A percentile compares a stretch with the other conserved stretches of the same genome.
These are phyloP conservation scores for Odontocolon sp. DNA, from an alignment of 2,888 invertebrate species.

Conservation along the genomic window DNA sequence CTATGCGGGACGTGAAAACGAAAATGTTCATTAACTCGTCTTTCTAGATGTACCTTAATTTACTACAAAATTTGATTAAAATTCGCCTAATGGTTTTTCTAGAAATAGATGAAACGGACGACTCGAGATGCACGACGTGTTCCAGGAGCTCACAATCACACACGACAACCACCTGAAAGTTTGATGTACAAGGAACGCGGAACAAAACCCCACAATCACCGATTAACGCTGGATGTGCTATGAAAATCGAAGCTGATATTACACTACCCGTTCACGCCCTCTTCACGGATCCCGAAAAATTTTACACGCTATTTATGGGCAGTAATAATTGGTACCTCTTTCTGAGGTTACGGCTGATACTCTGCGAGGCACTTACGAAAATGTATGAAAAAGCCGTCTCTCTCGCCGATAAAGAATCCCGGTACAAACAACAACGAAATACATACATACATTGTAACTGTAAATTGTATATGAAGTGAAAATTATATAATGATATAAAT, in stretches of 20 bases:
- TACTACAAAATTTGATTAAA: too few species aligned
- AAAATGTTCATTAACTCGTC: too few species aligned
- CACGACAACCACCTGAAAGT: slow-evolving; percentile 68
- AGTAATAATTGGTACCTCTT: slow-evolving; percentile 99
- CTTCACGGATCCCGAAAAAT: slow-evolving; percentile 85
- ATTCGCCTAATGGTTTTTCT: too few species aligned
- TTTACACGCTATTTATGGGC: slow-evolving; percentile 93
- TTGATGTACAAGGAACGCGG: slow-evolving; percentile 70
- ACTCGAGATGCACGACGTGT: slow-evolving; percentile 72
- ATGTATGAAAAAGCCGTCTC: slow-evolving; percentile 89
- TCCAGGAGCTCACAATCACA: slow-evolving; percentile 72
- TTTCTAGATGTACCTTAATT: too few species aligned
- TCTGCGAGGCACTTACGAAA: slow-evolving; percentile 94
- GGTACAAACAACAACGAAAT: slow-evolving; percentile 61
- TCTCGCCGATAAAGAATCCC: slow-evolving; percentile 85
- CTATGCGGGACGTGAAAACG: too few species aligned
- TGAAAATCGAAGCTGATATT: slow-evolving; percentile 78
- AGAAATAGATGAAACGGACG: slow-evolving; percentile 67
- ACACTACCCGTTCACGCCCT: slow-evolving; percentile 82
- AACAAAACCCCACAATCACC: slow-evolving; percentile 73
- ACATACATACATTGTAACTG: slow-evolving; percentile 80
- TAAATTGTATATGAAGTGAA: slow-evolving; percentile 79
- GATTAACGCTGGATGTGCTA: slow-evolving; percentile 53
- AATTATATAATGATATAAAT: slow-evolving; percentile 79
- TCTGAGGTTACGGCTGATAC: slow-evolving; percentile 95